Evolutionary conservation across 2,888 invertebrate genomes (phyloP).

Genomic region (Unio pictorum): DNA sequence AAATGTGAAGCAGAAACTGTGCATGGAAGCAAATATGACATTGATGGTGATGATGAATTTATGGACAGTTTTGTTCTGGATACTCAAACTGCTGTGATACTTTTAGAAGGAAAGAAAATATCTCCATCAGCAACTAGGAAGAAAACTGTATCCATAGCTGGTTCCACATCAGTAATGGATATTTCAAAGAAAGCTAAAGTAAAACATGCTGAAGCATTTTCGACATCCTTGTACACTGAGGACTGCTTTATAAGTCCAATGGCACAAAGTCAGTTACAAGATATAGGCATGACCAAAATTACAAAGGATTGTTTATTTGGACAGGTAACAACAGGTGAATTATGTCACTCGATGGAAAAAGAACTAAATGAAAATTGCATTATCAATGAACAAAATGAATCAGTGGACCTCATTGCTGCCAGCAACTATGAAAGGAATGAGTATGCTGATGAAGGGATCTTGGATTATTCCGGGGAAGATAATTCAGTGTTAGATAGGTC

Average conservation of each 20-base stretch:
- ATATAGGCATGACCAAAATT: not conserved
- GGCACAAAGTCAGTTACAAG: too few species aligned
- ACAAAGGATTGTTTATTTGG: not conserved
- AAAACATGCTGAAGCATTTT: not conserved
- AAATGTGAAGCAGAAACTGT: too few species aligned
- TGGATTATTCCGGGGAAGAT: constrained; percentile 15
- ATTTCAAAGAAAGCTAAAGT: not conserved
- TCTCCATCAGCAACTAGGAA: constrained; percentile 3
- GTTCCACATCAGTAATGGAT: not conserved
- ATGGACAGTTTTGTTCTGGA: constrained; percentile 58
- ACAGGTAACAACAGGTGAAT: not conserved
- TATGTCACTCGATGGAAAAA: not conserved
- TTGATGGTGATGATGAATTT: constrained; percentile 31
- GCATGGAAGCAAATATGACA: not conserved
- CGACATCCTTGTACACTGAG: too few species aligned
- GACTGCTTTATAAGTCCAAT: too few species aligned
- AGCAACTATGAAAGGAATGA: constrained; percentile 54
- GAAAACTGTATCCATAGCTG: not conserved
- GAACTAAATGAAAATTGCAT: not conserved
- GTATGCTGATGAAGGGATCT: constrained; percentile 31
- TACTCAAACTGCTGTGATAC: constrained; percentile 45
- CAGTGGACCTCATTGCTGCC: constrained; percentile 46
- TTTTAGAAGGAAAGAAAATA: not conserved
- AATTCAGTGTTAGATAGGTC: constrained; percentile 17
- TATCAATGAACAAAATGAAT: constrained; percentile 15